Evolutionary conservation across 2,888 invertebrate species (phyloP), one percentile per base, ranked within the genome.

Genomic region (Lasioglossum marginatum): DNA sequence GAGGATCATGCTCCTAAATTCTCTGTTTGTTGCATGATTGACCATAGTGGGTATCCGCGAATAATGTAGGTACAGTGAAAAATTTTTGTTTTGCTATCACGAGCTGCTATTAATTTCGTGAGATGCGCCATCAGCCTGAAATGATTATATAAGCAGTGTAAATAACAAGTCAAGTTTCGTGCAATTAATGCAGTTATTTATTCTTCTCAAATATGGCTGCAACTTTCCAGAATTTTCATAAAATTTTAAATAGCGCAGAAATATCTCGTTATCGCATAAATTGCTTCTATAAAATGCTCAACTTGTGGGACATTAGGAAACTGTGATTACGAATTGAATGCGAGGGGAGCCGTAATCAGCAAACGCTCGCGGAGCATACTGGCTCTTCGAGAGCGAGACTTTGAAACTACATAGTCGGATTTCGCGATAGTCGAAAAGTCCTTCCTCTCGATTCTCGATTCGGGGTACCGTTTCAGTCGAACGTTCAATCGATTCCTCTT

Each of bases 401-500:
- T 70, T 70, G 40, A 40, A 40, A 40, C n/a, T 48, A 4, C 31
- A 63, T 63, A 40, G 40, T 68, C n/a, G 23, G n/a, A 12, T 40
- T 70, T 40, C n/a, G 37, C 23, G 23, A 2, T 68, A 68, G 10
- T 40, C 40, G n/a, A 40, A 4, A 40, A 40, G 37, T 70, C n/a
- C 10, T 40, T 12, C 23, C 23, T 4, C 23, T 70, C 10, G 78
- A 27, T 73, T 48, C 77, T 2, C 34, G 48, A 66, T 66, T 14
- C 37, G n/a, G 2, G 19, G 66, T 37, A 66, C 31, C 63, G 19
- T 14, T 57, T 14, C n/a, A n/a, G n/a, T 57, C 45, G 31, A 81
- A 60, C 66, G 73, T 0, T 16, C 72, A 60, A 73, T 73, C 82
- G 82, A 78, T 78, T 40, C 78, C 34, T 52, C 73, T 73, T 78